These are phyloP conservation scores for Nixonia krombeini DNA, from an alignment of 1,140 invertebrate genomes.

Conservation along the genomic window DNA sequence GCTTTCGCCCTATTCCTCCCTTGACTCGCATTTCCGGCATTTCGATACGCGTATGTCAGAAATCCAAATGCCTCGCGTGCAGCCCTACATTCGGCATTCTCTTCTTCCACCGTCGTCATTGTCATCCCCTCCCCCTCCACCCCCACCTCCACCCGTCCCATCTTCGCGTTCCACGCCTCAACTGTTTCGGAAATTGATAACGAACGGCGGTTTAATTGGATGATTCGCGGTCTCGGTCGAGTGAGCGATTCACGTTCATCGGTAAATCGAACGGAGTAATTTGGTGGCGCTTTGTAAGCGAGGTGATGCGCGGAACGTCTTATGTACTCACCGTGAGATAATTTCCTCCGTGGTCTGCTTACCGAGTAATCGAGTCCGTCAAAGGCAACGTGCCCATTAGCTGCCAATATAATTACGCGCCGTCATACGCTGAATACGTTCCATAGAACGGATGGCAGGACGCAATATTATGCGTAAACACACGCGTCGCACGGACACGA, in stretches of 20 bases:
- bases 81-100: conserved; percentile 34
- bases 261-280: no score
- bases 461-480: conserved; percentile 41
- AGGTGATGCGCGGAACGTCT: conserved; percentile 11
- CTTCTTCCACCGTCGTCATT: conserved; percentile 41
- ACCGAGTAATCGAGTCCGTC: conserved; percentile 62
- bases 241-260: no score
- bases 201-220: no score
- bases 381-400: conserved; percentile 61
- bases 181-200: no score
- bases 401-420: conserved; percentile 63
- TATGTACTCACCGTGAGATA: conserved; percentile 45
- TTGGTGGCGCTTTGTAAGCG: no score
- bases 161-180: no score
- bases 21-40: conserved; percentile 33
- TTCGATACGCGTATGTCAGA: conserved; percentile 37
- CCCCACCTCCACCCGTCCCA: no score
- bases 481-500: conserved; percentile 33
- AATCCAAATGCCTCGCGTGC: conserved; percentile 31
- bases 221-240: no score
- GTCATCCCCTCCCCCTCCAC: conserved; percentile 36
- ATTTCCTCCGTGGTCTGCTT: conserved; percentile 63
- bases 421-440: conserved; percentile 40
- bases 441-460: conserved; percentile 38
- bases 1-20: conserved; percentile 33